Evolutionary conservation across 2,797 vertebrate genomes (phyloP), one percentile per base, ranked within the genome.

Genomic region (Poecilia velifera): DNA sequence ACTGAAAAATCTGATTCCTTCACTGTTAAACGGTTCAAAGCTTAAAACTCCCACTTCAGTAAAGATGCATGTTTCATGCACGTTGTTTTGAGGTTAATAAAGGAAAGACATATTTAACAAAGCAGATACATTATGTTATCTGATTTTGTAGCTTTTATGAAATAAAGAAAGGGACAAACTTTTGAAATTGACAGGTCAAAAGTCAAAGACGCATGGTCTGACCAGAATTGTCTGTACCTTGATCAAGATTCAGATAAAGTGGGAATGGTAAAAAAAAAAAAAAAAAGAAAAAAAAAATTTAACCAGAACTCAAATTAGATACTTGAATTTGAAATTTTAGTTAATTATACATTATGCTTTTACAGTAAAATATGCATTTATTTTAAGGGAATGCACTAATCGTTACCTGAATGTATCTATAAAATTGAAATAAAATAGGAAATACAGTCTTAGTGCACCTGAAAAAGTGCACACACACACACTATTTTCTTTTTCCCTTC

Each of bases 401-500:
- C 4, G 31, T 59, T 3, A 31, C 25, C 53, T 13, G n/a, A 12
- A 10, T 34, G 59, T 14, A 34, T 16, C 59, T 62, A 53, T 53
- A 59, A 20, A 22, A 39, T 18, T 66, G 2, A 66, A 66, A 66
- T 39, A 22, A 66, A 66, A 66, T 66, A 39, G 34, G 39, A 9
- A 39, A 39, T 18, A 34, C 0, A 66, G 25, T 55, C 8, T 4
- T 55, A 12, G 25, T 36, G 36, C n/a, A 57, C n/a, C 49, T 57
- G 39, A 55, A 45, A 55, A 71, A 28, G 10, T 18, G 7, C 31
- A 2, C 34, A 34, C 34, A 34, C 34, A 34, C 34, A 49, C 31
- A 49, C 34, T 0, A 4, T 82, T 76, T 70, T 76, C 34, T 71
- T 68, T 76, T 71, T 78, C 39, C 53, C 43, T 28, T 66, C 64